Evolutionary conservation across 2,797 vertebrate species (phyloP), one percentile per base, ranked within the genome.

Genomic region (Paguma larvata): DNA sequence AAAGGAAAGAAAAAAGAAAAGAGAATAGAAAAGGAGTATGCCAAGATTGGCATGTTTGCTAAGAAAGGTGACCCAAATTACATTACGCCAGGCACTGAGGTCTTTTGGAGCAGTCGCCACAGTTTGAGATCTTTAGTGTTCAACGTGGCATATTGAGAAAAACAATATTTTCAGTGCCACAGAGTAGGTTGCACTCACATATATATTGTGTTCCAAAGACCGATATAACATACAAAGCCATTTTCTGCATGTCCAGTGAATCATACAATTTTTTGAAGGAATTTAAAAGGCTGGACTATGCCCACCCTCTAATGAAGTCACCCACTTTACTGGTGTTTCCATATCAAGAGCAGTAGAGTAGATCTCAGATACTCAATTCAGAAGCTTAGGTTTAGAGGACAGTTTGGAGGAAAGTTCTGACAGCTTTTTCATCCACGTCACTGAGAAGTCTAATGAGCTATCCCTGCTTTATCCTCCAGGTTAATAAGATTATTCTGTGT

Each of bases 151-250:
- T 89, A 44, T n/a, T 4, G 18, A 68, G 18, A 63, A 92, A 67
- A 44, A 21, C 8, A 93, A n/a, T 77, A 79, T 19, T 80, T 96
- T 89, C 19, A 91, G 5, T 18, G 23, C 3, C 32, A 82, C 15
- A 34, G 6, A 91, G 18, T 91, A 85, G 8, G 5, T 79, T 70
- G 25, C 2, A 77, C 9, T 70, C 38, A 65, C 5, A 30, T 92
- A 56, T 80, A 63, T 91, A 96, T 89, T 77, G 72, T 85, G 32
- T 78, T n/a, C 0, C n/a, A 73, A 96, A 95, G 65, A 41, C 18
- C 46, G 79, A 44, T n/a, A 30, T 63, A 88, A 63, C 30, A 79
- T 59, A 85, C 59, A 59, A 91, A 63, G 2, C 8, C 0, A n/a
- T 6, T 85, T 87, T 93, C 51, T 48, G 53, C 23, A 13, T 72